Evolutionary conservation across 2,113 vertebrate species (phyloP).

Genomic region (Oryzias javanicus): DNA sequence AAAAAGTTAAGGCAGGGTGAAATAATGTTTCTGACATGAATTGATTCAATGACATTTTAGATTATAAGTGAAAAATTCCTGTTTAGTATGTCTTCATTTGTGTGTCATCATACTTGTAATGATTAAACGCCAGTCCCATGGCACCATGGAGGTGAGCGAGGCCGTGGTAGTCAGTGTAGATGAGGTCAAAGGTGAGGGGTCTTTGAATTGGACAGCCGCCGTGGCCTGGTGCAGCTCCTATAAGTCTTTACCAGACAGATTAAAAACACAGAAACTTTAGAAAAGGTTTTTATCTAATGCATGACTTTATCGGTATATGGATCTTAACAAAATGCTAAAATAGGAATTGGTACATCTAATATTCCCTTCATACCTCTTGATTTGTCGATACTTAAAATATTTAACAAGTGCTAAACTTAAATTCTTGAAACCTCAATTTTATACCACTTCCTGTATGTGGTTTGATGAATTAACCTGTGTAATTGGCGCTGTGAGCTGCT

Average conservation of each 20-base stretch:
- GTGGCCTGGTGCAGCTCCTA: conserved; percentile 70
- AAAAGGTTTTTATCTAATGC: background rate
- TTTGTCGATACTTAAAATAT: background rate
- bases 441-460: background rate
- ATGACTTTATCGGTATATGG: no score
- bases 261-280: conserved; percentile 13
- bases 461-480: conserved; percentile 49
- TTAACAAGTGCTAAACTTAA: background rate
- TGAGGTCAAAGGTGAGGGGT: conserved; percentile 73
- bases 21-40: background rate
- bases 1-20: background rate
- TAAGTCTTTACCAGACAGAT: conserved; percentile 55
- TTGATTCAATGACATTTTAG: no score
- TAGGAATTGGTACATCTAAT: no score
- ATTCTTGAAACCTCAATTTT: background rate
- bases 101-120: conserved; percentile 63
- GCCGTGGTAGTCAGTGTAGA: conserved; percentile 77
- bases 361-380: background rate
- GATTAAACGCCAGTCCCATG: conserved; percentile 73
- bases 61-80: background rate
- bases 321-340: no score
- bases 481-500: conserved; percentile 63
- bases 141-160: conserved; percentile 67
- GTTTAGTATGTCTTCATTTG: background rate
- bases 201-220: conserved; percentile 73